Conservation (phyloP, 2,888 invertebrate genomes). For the Tenthredo scrophulariae region DNA sequence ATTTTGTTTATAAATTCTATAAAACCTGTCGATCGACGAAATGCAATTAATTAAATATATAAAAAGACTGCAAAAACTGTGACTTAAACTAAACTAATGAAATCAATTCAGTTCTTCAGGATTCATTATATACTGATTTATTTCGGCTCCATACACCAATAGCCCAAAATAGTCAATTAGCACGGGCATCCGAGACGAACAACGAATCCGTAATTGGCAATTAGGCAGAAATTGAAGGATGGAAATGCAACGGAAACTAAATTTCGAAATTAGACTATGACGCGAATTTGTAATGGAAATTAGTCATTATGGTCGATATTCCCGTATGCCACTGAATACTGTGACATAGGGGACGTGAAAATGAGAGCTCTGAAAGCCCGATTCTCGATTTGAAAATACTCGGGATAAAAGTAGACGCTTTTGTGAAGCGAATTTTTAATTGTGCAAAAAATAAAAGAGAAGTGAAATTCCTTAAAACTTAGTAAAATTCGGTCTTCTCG, state of each 20-base stretch:
- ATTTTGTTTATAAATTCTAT: no score
- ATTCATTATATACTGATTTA: background rate
- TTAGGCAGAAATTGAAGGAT: constrained; percentile 22
- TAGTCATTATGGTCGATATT: background rate
- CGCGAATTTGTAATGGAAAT: background rate
- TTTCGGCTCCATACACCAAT: background rate
- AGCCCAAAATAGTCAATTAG: background rate
- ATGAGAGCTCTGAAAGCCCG: no score
- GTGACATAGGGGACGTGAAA: no score
- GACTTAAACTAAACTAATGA: no score
- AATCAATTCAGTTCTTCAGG: background rate
- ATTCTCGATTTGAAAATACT: no score
- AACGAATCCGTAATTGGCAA: constrained; percentile 47
- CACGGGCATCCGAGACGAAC: background rate
- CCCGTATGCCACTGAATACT: background rate
- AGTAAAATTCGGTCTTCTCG: background rate
- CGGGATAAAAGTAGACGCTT: no score
- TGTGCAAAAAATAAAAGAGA: background rate
- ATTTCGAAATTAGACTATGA: background rate
- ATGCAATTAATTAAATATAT: no score
- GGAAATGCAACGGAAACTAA: constrained; percentile 41
- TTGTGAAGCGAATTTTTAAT: no score
- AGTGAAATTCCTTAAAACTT: background rate
- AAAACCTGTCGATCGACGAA: no score
- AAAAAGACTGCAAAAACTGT: no score